These are phyloP conservation scores for Trilocha varians DNA, from an alignment of 2,888 invertebrate genomes.

Conservation along the genomic window DNA sequence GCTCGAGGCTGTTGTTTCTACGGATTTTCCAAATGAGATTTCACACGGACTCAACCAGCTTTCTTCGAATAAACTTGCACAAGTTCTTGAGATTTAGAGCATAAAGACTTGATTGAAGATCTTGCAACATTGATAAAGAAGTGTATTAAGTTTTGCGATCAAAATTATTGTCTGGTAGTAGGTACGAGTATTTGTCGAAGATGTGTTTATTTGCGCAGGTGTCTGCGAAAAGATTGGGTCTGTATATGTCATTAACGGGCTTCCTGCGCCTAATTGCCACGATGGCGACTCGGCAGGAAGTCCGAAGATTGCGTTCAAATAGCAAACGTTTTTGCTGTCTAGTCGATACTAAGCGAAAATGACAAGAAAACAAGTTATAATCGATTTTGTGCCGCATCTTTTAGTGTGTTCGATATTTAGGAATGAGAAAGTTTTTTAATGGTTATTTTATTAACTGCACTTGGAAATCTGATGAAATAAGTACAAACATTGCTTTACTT, in stretches of 20 bases:
- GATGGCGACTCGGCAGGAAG: constrained; percentile 58
- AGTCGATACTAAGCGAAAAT: constrained; percentile 11
- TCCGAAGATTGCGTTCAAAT: constrained; percentile 65
- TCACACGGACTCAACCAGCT: constrained; percentile 34
- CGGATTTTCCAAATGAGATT: constrained; percentile 43
- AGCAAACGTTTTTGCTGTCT: constrained; percentile 38
- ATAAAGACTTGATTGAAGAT: neutral
- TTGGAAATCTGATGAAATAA: too few relatives aligned
- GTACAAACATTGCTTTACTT: too few relatives aligned
- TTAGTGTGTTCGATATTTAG: too few relatives aligned
- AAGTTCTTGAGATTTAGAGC: neutral
- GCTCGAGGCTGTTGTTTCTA: constrained; percentile 21
- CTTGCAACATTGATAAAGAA: neutral
- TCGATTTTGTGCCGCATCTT: too few relatives aligned
- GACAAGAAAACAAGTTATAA: neutral
- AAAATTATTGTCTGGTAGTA: neutral
- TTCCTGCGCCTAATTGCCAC: constrained; percentile 66
- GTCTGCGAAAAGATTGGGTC: constrained; percentile 31
- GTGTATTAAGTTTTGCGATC: neutral
- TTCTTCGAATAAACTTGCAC: constrained; percentile 27
- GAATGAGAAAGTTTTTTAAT: too few relatives aligned
- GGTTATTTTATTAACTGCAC: too few relatives aligned
- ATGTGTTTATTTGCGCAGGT: neutral
- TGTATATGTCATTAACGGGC: constrained; percentile 49
- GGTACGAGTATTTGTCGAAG: neutral